Conservation (phyloP, 2,888 invertebrate genomes). For the Dolomedes plantarius region DNA sequence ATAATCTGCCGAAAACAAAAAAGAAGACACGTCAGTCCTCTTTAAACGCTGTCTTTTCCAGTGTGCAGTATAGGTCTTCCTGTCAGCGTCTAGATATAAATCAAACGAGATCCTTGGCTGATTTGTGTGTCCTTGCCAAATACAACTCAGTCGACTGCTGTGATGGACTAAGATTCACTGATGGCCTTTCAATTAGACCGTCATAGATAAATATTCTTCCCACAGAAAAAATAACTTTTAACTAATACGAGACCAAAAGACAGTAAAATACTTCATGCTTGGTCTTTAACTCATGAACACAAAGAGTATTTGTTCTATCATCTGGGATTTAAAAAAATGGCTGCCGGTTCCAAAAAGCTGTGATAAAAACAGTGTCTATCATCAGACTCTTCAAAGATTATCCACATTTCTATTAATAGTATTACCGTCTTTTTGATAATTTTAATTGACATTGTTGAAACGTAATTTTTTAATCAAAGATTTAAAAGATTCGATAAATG, state of each 20-base stretch:
- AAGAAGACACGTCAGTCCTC: background rate
- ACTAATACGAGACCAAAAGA: background rate
- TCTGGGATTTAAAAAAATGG: background rate
- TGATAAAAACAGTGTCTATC: too few species aligned
- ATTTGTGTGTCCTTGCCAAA: background rate
- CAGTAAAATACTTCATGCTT: background rate
- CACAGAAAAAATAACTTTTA: background rate
- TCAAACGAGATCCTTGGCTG: background rate
- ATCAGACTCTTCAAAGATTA: too few species aligned
- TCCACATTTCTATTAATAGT: too few species aligned
- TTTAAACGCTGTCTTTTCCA: background rate
- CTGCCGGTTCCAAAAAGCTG: too few species aligned
- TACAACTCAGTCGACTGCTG: background rate
- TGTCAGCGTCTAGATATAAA: background rate
- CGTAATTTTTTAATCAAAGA: too few species aligned
- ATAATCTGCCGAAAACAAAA: background rate
- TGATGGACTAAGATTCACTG: background rate
- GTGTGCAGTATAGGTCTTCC: background rate
- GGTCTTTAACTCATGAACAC: background rate
- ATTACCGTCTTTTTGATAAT: too few species aligned
- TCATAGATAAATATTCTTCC: too few species aligned
- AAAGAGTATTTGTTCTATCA: background rate
- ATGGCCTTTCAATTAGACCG: background rate
- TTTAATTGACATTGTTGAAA: too few species aligned
- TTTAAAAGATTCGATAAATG: too few species aligned